A percentile compares a stretch with the other conserved stretches of the same genome.
phyloP scores from a whole-genome alignment of 2,797 vertebrate genomes.

The Crenuchus spilurus region DNA sequence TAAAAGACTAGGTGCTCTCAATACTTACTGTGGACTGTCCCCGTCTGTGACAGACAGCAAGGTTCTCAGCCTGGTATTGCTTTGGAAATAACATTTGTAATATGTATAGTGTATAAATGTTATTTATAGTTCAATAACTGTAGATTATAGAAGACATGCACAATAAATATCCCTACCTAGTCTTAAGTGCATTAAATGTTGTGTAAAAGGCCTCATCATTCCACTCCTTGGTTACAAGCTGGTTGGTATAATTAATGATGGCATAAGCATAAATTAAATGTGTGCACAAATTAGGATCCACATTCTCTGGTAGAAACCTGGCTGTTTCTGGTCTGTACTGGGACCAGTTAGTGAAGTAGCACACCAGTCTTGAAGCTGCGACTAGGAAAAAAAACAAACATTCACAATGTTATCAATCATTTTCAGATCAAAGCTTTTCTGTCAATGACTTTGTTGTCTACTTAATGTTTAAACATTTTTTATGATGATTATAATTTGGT shows the following conservation, averaged over 20 bases:
- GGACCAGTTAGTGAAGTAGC: no score
- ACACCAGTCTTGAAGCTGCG: constrained; percentile 73
- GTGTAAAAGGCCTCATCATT: constrained; percentile 76
- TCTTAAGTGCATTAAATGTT: constrained; percentile 77
- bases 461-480: background rate
- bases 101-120: background rate
- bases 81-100: constrained; percentile 50
- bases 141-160: background rate
- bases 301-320: constrained; percentile 69
- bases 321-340: constrained; percentile 73
- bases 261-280: constrained; percentile 83
- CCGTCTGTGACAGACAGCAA: constrained; percentile 82
- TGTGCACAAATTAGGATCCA: constrained; percentile 83
- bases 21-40: constrained; percentile 79
- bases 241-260: constrained; percentile 71
- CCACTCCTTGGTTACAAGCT: constrained; percentile 73
- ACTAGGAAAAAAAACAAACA: constrained; percentile 63
- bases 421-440: background rate
- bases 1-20: background rate
- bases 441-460: background rate
- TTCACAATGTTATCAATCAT: background rate
- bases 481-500: background rate
- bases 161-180: constrained; percentile 59
- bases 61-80: constrained; percentile 79
- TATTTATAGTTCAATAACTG: no score